These are phyloP conservation scores for Calcarius lapponicus DNA, from an alignment of 2,797 vertebrate genomes.

Conservation along the genomic window DNA sequence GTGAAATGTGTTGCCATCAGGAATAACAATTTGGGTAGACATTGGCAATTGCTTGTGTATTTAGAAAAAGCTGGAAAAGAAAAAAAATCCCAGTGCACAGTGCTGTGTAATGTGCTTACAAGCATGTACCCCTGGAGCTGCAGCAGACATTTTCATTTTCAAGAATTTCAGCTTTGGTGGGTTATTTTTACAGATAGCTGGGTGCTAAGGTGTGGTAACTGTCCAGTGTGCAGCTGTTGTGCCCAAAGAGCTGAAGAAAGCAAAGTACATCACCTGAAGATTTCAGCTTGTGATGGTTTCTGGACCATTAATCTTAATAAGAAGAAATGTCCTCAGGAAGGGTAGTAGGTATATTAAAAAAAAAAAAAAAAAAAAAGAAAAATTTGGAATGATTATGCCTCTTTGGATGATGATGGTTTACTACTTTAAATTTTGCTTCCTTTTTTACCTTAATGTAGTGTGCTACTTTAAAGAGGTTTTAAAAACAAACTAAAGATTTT, in stretches of 20 bases:
- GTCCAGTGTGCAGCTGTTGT: slow-evolving; percentile 84
- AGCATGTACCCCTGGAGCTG: slow-evolving; percentile 37
- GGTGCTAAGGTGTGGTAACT: slow-evolving; percentile 81
- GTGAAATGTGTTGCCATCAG: slow-evolving; percentile 31
- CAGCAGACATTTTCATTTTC: slow-evolving; percentile 48
- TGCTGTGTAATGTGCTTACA: slow-evolving; percentile 50
- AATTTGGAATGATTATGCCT: background rate
- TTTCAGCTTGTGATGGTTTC: background rate
- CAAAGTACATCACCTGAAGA: background rate
- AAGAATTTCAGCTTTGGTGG: slow-evolving; percentile 45
- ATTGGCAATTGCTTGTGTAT: slow-evolving; percentile 36
- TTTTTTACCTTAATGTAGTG: background rate
- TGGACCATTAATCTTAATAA: background rate
- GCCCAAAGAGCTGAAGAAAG: slow-evolving; percentile 73
- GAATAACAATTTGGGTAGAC: slow-evolving; percentile 45
- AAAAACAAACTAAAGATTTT: background rate
- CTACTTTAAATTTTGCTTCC: background rate
- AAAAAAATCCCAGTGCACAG: slow-evolving; percentile 18
- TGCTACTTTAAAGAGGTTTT: background rate
- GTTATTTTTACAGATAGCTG: slow-evolving; percentile 73
- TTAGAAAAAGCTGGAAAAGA: slow-evolving; percentile 60
- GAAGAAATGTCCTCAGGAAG: background rate
- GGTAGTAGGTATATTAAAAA: background rate
- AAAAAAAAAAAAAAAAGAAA: no score
- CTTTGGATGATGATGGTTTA: background rate